A percentile compares a stretch with the other conserved stretches of the same genome.
Conservation (phyloP, 2,113 vertebrate species). For the Pleuronectes platessa region DNA sequence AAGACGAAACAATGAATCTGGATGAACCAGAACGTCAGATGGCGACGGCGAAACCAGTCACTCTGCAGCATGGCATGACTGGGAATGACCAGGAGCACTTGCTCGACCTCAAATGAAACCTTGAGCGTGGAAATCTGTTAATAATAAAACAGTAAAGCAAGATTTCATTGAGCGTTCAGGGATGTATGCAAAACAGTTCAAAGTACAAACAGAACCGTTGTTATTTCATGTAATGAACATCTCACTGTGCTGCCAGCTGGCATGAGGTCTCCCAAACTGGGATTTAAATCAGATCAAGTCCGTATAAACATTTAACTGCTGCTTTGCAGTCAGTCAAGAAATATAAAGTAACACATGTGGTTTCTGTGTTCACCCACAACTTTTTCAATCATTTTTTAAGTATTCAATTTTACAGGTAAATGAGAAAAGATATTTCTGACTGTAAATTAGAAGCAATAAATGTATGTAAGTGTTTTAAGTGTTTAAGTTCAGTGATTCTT, state of each 20-base stretch:
- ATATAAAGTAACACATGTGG: not conserved
- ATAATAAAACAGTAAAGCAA: not conserved
- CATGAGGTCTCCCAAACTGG: not conserved
- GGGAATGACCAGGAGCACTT: slow-evolving; percentile 87
- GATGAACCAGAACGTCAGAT: slow-evolving; percentile 87
- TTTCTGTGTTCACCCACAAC: not conserved
- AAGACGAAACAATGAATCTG: slow-evolving; percentile 85
- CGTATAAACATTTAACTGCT: not conserved
- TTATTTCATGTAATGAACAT: not conserved
- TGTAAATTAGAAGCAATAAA: too few species aligned
- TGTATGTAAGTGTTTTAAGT: too few species aligned
- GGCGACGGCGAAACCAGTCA: slow-evolving; percentile 84
- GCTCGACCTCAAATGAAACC: slow-evolving; percentile 89
- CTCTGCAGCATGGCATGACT: slow-evolving; percentile 83
- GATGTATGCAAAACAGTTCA: not conserved
- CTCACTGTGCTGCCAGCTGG: not conserved
- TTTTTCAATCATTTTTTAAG: not conserved
- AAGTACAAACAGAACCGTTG: not conserved
- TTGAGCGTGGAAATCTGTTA: not conserved
- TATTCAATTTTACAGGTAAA: not conserved
- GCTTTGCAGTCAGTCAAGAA: not conserved
- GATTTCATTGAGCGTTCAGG: not conserved
- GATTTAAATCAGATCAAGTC: not conserved
- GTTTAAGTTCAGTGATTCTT: not conserved
- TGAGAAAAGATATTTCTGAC: not conserved